phyloP scores from a whole-genome alignment of 1,140 invertebrate species.

The Aphelinus atriplicis region DNA sequence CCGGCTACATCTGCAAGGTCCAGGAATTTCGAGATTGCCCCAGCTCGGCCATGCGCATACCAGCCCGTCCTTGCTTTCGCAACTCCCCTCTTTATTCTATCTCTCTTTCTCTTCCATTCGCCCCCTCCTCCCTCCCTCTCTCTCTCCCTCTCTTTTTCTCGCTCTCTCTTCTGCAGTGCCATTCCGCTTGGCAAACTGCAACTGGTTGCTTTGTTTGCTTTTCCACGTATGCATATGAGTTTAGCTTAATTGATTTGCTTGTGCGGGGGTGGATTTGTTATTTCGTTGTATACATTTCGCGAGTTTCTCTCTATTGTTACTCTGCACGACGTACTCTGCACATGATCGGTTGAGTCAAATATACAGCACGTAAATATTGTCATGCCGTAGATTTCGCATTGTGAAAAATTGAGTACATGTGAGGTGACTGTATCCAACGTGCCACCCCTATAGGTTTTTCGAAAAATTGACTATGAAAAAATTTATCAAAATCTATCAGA shows the following conservation, averaged over 20 bases:
- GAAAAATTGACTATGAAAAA: no score
- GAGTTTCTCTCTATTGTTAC: no score
- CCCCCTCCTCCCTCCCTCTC: neutral
- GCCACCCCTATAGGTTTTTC: no score
- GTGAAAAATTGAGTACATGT: no score
- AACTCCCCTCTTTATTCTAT: neutral
- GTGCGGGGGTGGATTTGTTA: no score
- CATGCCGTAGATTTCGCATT: no score
- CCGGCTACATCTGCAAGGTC: slow-evolving; percentile 1
- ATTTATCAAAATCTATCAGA: no score
- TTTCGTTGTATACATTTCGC: no score
- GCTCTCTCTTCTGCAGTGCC: neutral
- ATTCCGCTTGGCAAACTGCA: neutral
- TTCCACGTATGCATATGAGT: no score
- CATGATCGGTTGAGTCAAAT: neutral
- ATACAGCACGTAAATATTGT: neutral
- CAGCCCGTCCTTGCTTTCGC: neutral
- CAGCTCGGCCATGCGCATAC: neutral
- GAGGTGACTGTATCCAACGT: no score
- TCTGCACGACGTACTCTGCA: no score
- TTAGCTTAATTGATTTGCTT: slow-evolving; percentile 2
- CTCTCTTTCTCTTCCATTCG: neutral
- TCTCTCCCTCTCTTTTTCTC: neutral
- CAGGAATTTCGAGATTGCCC: slow-evolving; percentile 36
- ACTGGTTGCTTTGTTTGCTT: slow-evolving; percentile 2